Conservation (phyloP, 2,888 invertebrate genomes). For the Trichogramma dendrolimi region DNA sequence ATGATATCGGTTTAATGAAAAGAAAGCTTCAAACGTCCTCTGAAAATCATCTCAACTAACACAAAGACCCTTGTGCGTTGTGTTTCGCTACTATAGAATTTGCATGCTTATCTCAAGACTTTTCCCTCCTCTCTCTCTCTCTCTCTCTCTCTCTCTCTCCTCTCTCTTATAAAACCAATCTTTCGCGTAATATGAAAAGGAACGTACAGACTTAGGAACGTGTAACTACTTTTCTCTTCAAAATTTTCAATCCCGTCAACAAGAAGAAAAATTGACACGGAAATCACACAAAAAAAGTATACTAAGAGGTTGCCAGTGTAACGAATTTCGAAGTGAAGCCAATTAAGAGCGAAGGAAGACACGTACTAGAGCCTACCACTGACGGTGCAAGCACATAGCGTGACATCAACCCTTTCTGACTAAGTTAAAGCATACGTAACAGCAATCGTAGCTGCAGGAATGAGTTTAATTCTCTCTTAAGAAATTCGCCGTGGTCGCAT, state of each 20-base stretch:
- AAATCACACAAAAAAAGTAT: too few species aligned
- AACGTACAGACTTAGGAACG: too few species aligned
- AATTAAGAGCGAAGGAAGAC: too few species aligned
- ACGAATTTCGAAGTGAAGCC: too few species aligned
- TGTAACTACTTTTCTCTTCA: too few species aligned
- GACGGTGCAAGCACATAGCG: too few species aligned
- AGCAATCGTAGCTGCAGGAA: slow-evolving; percentile 37
- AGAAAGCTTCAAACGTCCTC: slow-evolving; percentile 33
- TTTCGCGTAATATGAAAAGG: slow-evolving; percentile 48
- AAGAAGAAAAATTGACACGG: too few species aligned
- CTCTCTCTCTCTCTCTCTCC: slow-evolving; percentile 6
- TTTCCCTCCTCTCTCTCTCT: background rate
- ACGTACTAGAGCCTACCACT: too few species aligned
- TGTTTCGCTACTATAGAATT: background rate
- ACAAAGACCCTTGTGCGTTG: background rate
- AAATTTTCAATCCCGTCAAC: too few species aligned
- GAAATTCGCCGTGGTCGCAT: slow-evolving; percentile 51
- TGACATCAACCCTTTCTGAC: too few species aligned
- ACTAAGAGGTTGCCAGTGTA: too few species aligned
- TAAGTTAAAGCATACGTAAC: too few species aligned
- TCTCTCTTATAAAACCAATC: slow-evolving; percentile 44
- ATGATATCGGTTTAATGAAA: slow-evolving; percentile 50
- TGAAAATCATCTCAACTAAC: slow-evolving; percentile 4
- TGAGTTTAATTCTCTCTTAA: slow-evolving; percentile 52
- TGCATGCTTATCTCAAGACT: slow-evolving; percentile 14